Conservation (phyloP, 2,797 vertebrate genomes). For the Potorous gilbertii region DNA sequence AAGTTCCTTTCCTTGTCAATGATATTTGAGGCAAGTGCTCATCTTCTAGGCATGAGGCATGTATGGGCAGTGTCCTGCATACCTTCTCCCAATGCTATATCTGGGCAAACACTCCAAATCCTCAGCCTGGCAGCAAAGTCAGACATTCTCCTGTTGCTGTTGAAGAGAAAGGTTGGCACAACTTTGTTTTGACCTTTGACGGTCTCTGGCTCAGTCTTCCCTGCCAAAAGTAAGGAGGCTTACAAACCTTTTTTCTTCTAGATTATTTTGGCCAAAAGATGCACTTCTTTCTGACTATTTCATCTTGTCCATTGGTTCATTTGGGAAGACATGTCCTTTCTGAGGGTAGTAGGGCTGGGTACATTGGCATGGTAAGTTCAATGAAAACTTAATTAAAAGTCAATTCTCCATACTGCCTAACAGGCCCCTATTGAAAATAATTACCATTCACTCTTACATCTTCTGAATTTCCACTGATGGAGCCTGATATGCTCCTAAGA, state of each 20-base stretch:
- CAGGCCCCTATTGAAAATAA: constrained; percentile 64
- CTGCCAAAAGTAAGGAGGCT: constrained; percentile 19
- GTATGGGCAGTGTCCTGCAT: neutral
- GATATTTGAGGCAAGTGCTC: neutral
- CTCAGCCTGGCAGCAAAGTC: constrained; percentile 21
- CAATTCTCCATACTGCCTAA: neutral
- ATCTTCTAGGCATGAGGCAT: constrained; percentile 2
- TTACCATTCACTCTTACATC: constrained; percentile 62
- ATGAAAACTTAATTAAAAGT: constrained; percentile 62
- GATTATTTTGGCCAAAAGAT: constrained; percentile 1
- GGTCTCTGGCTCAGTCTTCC: neutral
- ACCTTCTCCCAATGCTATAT: neutral
- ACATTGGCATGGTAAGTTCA: constrained; percentile 48
- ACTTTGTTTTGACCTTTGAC: constrained; percentile 21
- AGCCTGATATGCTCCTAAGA: constrained; percentile 71
- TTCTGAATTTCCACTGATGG: constrained; percentile 68
- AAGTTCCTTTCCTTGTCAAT: neutral
- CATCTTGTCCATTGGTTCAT: neutral
- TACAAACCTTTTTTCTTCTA: neutral
- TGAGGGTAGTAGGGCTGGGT: neutral
- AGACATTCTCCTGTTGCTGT: constrained; percentile 11
- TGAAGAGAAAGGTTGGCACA: constrained; percentile 13
- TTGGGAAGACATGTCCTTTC: constrained; percentile 11
- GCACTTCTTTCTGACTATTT: constrained; percentile 28
- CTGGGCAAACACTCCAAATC: neutral